These are phyloP conservation scores for Dipus sagitta DNA, from an alignment of 2,797 vertebrate genomes.

Conservation along the genomic window DNA sequence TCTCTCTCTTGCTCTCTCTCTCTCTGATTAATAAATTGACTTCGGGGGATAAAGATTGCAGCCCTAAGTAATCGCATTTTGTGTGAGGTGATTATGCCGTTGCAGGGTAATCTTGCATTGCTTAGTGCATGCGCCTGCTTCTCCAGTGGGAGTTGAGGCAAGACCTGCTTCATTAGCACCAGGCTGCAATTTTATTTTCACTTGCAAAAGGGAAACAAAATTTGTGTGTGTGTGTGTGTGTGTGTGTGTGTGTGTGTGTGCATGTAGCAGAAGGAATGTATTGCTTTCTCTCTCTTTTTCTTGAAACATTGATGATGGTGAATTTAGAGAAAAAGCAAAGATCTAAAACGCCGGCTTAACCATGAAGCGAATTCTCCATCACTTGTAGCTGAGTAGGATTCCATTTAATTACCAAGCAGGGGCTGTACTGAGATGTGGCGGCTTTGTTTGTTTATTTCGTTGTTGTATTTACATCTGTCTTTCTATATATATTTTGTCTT, in stretches of 20 bases:
- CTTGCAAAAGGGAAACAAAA: constrained; percentile 70
- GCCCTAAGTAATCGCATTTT: constrained; percentile 74
- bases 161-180: constrained; percentile 80
- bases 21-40: constrained; percentile 86
- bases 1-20: constrained; percentile 49
- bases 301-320: constrained; percentile 55
- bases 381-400: constrained; percentile 84
- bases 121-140: constrained; percentile 74
- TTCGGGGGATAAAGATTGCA: constrained; percentile 83
- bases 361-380: constrained; percentile 72
- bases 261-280: not conserved
- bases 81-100: constrained; percentile 78
- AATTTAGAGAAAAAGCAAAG: constrained; percentile 45
- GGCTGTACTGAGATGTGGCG: constrained; percentile 29
- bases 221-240: not conserved
- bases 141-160: constrained; percentile 82
- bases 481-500: not conserved
- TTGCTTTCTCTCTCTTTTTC: constrained; percentile 65
- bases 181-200: constrained; percentile 83
- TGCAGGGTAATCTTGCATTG: constrained; percentile 70
- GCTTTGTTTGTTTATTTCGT: constrained; percentile 26
- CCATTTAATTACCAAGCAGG: constrained; percentile 77
- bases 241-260: not conserved
- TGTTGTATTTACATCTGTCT: not conserved
- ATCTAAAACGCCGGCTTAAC: constrained; percentile 42